Percentiles rank a stretch among this genome's conserved stretches.
Evolutionary conservation across 2,888 invertebrate species (phyloP).

Genomic region (Mythimna albipuncta): DNA sequence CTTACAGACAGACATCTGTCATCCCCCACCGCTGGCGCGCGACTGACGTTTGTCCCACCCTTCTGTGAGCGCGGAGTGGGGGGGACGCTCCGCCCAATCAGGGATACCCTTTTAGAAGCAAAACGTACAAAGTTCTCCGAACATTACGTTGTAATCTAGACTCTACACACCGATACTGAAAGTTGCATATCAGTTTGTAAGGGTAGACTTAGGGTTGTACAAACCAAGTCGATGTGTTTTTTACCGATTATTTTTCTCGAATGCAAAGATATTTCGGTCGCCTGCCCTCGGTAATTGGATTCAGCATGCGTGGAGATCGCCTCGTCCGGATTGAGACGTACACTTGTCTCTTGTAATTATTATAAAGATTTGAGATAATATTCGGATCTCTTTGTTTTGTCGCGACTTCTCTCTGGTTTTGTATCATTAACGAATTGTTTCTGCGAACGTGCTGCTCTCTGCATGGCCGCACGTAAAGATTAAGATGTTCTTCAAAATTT

Average conservation of each 20-base stretch:
- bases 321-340: slow-evolving; percentile 84
- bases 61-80: slow-evolving; percentile 66
- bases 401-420: slow-evolving; percentile 58
- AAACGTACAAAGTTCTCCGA: slow-evolving; percentile 37
- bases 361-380: slow-evolving; percentile 87
- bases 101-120: slow-evolving; percentile 61
- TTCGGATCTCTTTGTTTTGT: slow-evolving; percentile 75
- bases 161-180: slow-evolving; percentile 39
- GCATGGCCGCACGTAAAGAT: slow-evolving; percentile 40
- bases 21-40: slow-evolving; percentile 82
- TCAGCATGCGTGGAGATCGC: slow-evolving; percentile 72
- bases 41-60: slow-evolving; percentile 83
- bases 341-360: slow-evolving; percentile 86
- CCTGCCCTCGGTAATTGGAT: slow-evolving; percentile 83
- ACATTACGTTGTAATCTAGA: slow-evolving; percentile 61
- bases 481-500: slow-evolving; percentile 45
- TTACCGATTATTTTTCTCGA: slow-evolving; percentile 80
- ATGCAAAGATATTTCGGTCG: slow-evolving; percentile 81
- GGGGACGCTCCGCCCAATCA: slow-evolving; percentile 73
- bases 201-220: slow-evolving; percentile 76
- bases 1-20: slow-evolving; percentile 83
- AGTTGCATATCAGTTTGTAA: slow-evolving; percentile 24
- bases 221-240: slow-evolving; percentile 70
- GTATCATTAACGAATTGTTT: slow-evolving; percentile 72
- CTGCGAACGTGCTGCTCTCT: slow-evolving; percentile 47